Evolutionary conservation across 1,140 invertebrate species (phyloP).

Genomic region (Mactra quadrangularis): DNA sequence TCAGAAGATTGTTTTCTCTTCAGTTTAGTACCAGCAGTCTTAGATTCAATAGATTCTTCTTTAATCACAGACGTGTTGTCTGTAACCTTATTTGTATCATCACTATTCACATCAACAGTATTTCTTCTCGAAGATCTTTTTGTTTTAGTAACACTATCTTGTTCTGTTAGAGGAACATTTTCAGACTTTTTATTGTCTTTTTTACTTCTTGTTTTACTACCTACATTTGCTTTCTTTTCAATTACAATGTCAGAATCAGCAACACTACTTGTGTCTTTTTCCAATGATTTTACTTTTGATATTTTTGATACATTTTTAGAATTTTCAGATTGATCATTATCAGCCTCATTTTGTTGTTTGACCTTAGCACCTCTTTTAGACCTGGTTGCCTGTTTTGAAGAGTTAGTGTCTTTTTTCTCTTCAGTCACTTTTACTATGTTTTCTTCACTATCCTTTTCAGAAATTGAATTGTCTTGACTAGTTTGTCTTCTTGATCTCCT

Average conservation of each 20-base stretch:
- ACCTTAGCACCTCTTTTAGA: not conserved
- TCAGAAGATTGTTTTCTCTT: conserved; percentile 45
- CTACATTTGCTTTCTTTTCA: conserved; percentile 4
- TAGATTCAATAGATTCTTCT: conserved; percentile 2
- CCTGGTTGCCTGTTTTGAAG: not conserved
- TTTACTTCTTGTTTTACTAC: conserved; percentile 9
- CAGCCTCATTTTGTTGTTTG: not conserved
- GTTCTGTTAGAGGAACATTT: too few relatives aligned
- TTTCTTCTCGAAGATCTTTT: not conserved
- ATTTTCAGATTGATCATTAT: too few relatives aligned
- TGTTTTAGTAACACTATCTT: not conserved
- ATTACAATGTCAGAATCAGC: not conserved
- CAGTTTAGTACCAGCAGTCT: not conserved
- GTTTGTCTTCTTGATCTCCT: not conserved
- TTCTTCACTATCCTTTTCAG: not conserved
- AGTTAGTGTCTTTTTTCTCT: conserved; percentile 9
- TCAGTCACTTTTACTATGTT: not conserved
- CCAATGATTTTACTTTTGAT: too few relatives aligned
- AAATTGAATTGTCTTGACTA: not conserved
- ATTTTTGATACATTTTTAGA: too few relatives aligned
- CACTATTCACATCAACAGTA: not conserved
- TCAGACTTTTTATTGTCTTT: not conserved
- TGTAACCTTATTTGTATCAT: not conserved
- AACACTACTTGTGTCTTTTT: not conserved
- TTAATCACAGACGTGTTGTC: not conserved